Base-by-base conservation (phyloP, 1,140 invertebrate genomes). In the Drosophila erecta region DNA sequence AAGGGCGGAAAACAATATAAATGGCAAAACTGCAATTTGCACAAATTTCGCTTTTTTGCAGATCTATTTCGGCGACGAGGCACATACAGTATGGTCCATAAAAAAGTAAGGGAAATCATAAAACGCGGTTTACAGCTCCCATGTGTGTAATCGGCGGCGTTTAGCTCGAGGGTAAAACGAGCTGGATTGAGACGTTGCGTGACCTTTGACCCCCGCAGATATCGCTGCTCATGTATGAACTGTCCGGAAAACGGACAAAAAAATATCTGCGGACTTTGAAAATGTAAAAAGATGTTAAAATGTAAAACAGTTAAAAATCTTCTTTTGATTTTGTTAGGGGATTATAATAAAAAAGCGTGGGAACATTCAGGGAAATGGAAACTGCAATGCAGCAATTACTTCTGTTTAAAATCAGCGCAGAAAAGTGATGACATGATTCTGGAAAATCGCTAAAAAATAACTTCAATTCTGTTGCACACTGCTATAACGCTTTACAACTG, bases 61-160 rank as follows among this genome's bases (percentile, higher is more conserved):
- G 67, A 71, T 71, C 67, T 71, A 50, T 43, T 72, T 72, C 43
- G 33, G 33, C 50, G 30, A 50, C 43, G n/a, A 57, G 44, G 11
- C 30, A 53, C 54, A 54, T 54, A 37, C 10, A n/a, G 44, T n/a
- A 14, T n/a, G 33, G 22, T 14, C 41, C 40, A 53, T 50, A 61
- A 71, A 71, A 67, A 33, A 60, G 66, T 58, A 66, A 75, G 70
- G 61, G 71, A 83, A 75, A 84, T 81, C 81, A 87, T 86, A 87
- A 86, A 86, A 81, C 81, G 81, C 81, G 81, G 81, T 79, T 86
- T 86, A 86, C 83, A 86, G 78, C 81, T 86, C 81, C 81, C 81
- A 86, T 87, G 81, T 86, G 81, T 81, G 81, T 86, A 87, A 87
- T 86, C 81, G 69, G 70, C 64, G 83, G 41, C 83, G 54, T 79